phyloP scores from a whole-genome alignment of 2,888 invertebrate species.

The Polymixis lichenea region DNA sequence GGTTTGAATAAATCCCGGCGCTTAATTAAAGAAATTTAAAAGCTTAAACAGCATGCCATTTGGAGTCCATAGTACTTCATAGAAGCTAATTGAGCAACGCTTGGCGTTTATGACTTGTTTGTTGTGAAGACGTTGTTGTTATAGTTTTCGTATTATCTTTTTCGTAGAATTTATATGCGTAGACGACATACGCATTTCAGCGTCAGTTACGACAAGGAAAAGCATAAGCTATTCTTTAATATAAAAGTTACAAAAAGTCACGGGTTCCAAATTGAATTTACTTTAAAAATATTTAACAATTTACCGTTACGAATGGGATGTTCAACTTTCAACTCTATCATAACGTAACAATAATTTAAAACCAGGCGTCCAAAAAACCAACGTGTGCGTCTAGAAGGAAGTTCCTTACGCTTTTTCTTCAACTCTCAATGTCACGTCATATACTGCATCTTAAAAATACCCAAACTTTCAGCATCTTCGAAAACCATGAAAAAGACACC shows the following conservation, averaged over 20 bases:
- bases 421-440: too few relatives aligned
- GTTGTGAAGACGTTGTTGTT: not conserved
- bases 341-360: not conserved
- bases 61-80: conserved; percentile 62
- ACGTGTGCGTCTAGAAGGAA: too few relatives aligned
- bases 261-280: not conserved
- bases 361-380: not conserved
- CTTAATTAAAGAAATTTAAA: conserved; percentile 88
- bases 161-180: not conserved
- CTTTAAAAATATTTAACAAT: not conserved
- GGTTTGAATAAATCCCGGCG: conserved; percentile 86
- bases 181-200: not conserved
- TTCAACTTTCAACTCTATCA: not conserved
- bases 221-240: not conserved
- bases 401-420: too few relatives aligned
- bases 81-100: conserved; percentile 52
- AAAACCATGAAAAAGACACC: too few relatives aligned
- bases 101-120: conserved; percentile 49
- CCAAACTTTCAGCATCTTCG: too few relatives aligned
- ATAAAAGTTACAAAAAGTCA: not conserved
- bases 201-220: not conserved
- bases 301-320: not conserved
- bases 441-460: too few relatives aligned
- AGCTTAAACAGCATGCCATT: conserved; percentile 84
- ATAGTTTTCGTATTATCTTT: not conserved